Conservation (phyloP, 2,113 vertebrate genomes). For the Chunga burmeisteri region DNA sequence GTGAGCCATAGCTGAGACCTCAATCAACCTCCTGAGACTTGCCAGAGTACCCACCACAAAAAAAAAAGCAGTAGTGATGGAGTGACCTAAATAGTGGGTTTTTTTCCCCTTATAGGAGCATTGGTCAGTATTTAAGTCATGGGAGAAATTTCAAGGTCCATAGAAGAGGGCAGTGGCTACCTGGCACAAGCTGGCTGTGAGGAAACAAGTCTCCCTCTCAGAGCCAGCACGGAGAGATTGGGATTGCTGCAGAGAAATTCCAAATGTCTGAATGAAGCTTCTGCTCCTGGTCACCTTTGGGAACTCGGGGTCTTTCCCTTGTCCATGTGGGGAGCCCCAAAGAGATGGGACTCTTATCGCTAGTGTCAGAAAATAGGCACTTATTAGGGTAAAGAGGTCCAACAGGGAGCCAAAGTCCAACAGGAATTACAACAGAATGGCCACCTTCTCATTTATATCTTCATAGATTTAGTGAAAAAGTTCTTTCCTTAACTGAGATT, state of each 20-base stretch:
- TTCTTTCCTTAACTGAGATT: neutral
- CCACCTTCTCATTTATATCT: neutral
- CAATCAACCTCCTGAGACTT: neutral
- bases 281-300: neutral
- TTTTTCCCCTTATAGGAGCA: neutral
- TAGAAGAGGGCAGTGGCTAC: neutral
- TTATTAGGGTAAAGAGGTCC: neutral
- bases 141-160: neutral
- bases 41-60: neutral
- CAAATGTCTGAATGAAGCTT: neutral
- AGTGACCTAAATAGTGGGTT: neutral
- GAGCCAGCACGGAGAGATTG: fast-evolving
- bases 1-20: neutral
- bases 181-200: neutral
- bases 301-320: neutral
- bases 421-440: neutral
- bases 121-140: neutral
- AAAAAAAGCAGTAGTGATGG: neutral
- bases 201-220: too few relatives aligned
- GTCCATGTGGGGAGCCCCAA: too few relatives aligned
- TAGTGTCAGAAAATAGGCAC: neutral
- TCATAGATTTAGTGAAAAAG: neutral
- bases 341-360: fast-evolving
- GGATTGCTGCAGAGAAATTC: neutral
- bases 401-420: neutral